These are phyloP conservation scores for Haemorhous mexicanus DNA, from an alignment of 2,113 vertebrate species.

Conservation along the genomic window DNA sequence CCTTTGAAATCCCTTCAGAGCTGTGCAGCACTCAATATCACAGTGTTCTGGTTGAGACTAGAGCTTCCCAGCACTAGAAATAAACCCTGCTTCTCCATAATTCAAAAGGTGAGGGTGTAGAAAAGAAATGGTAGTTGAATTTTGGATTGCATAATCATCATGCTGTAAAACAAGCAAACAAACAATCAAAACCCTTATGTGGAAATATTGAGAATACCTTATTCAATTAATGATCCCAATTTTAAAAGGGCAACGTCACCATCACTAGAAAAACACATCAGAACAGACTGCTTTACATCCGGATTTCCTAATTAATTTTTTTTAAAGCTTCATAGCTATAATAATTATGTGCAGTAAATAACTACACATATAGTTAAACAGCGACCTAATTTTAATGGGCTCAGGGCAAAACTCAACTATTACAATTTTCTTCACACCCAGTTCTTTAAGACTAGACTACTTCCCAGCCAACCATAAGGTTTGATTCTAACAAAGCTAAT, in stretches of 20 bases:
- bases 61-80: not conserved
- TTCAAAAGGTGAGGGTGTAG: not conserved
- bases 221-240: not conserved
- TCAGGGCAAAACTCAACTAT: not conserved
- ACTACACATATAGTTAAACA: not conserved
- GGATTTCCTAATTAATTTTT: not conserved
- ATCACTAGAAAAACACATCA: not conserved
- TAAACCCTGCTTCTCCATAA: not conserved
- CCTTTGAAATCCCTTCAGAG: not conserved
- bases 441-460: not conserved
- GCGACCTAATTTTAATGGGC: not conserved
- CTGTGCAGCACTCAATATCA: rapidly evolving
- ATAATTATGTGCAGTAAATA: not conserved
- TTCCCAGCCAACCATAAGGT: not conserved
- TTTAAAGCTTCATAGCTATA: not conserved
- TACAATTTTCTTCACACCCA: not conserved
- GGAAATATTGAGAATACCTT: not conserved
- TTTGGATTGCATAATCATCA: not conserved
- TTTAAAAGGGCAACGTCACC: not conserved
- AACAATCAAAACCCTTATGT: not conserved
- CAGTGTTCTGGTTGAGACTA: not conserved
- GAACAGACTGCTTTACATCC: not conserved
- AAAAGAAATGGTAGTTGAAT: not conserved
- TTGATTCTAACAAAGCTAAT: not conserved
- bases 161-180: not conserved